A percentile compares a stretch with the other conserved stretches of the same genome.
Evolutionary conservation across 2,797 vertebrate species (phyloP).

Genomic region (Gallinago stenura): DNA sequence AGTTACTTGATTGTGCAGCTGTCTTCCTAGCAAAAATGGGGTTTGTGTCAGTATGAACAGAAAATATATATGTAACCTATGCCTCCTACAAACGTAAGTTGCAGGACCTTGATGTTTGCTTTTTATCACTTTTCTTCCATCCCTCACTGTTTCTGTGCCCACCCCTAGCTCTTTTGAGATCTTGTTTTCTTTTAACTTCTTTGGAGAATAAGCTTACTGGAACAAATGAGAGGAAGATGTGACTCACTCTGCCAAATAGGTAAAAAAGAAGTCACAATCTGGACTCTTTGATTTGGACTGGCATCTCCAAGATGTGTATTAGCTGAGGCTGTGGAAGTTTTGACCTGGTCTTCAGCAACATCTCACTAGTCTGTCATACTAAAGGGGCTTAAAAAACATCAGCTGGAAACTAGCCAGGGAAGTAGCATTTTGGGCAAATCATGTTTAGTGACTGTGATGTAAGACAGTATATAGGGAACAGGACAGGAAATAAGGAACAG

Average conservation of each 20-base stretch:
- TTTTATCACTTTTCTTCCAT: background rate
- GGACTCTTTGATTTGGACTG: background rate
- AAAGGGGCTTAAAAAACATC: background rate
- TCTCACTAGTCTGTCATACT: background rate
- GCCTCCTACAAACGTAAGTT: background rate
- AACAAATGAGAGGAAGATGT: background rate
- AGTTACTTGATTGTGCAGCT: background rate
- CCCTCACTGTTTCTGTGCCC: background rate
- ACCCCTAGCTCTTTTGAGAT: background rate
- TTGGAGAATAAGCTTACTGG: background rate
- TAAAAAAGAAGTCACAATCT: background rate
- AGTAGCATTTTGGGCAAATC: background rate
- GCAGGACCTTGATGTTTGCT: background rate
- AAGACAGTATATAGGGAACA: fast-evolving
- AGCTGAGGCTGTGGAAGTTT: background rate
- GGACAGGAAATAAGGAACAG: background rate
- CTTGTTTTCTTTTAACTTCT: slow-evolving; percentile 1
- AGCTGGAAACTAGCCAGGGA: background rate
- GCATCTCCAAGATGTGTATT: background rate
- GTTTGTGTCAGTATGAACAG: background rate
- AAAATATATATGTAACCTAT: background rate
- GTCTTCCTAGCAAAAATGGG: background rate
- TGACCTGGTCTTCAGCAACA: background rate
- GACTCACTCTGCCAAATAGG: background rate
- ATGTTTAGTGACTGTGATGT: background rate